phyloP scores from a whole-genome alignment of 2,888 invertebrate genomes.

The Beris chalybata region DNA sequence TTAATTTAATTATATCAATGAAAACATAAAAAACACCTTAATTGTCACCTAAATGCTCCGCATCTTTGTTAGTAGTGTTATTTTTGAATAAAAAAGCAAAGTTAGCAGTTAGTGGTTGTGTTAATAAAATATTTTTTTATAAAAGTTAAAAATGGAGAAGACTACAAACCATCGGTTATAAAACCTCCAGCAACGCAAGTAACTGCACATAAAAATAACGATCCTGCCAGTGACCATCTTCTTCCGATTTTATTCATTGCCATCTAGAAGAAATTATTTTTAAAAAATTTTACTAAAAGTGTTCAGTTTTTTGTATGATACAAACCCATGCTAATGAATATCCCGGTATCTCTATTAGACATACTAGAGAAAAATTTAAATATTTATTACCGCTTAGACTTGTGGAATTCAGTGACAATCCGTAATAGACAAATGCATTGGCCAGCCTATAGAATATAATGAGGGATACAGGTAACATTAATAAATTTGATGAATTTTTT shows the following conservation, averaged over 20 bases:
- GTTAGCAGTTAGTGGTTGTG: neutral
- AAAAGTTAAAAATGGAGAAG: constrained; percentile 3
- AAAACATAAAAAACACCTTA: constrained; percentile 13
- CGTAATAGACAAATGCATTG: constrained; percentile 70
- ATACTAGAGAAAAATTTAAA: constrained; percentile 66
- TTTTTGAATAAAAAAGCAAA: neutral
- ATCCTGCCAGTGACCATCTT: constrained; percentile 58
- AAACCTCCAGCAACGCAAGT: constrained; percentile 62
- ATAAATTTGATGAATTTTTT: neutral
- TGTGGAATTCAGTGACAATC: constrained; percentile 67
- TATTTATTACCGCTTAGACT: constrained; percentile 69
- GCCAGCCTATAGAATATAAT: constrained; percentile 56
- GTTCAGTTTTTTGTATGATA: neutral
- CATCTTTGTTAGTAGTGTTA: neutral
- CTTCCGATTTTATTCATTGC: constrained; percentile 60
- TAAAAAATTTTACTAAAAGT: neutral
- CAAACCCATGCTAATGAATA: constrained; percentile 59
- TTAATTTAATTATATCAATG: constrained; percentile 19
- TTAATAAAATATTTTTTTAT: neutral
- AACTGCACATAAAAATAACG: constrained; percentile 59
- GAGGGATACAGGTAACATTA: too few species aligned
- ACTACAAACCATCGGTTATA: constrained; percentile 55
- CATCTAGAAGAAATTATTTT: constrained; percentile 48
- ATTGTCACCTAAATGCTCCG: neutral
- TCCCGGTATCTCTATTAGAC: constrained; percentile 64